A percentile compares a stretch with the other conserved stretches of the same genome.
These are phyloP conservation scores for Ataeniobius toweri DNA, from an alignment of 2,797 vertebrate genomes.

Conservation along the genomic window DNA sequence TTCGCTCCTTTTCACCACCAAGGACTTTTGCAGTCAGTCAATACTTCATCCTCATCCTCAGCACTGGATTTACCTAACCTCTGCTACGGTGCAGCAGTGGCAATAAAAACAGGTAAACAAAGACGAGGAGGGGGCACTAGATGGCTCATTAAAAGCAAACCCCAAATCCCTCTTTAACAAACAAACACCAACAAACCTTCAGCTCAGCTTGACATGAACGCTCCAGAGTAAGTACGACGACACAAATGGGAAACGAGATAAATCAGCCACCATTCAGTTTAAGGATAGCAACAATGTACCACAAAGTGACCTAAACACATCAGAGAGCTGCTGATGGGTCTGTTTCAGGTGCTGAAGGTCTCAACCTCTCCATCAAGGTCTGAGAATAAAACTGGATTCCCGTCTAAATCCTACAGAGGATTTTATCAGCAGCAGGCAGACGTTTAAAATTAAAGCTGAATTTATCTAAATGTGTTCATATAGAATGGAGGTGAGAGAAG, in stretches of 20 bases:
- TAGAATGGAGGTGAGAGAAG: neutral
- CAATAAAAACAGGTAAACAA: constrained; percentile 63
- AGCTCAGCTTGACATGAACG: neutral
- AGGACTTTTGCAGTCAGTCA: constrained; percentile 13
- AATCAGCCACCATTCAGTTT: neutral
- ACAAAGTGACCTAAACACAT: neutral
- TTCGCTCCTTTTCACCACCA: constrained; percentile 12
- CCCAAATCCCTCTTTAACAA: constrained; percentile 1
- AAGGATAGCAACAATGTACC: neutral
- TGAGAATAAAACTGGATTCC: neutral
- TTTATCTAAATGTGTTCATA: constrained; percentile 3
- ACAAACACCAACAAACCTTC: neutral
- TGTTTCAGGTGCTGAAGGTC: neutral
- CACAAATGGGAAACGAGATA: neutral
- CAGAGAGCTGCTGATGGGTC: neutral
- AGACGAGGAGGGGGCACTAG: constrained; percentile 2
- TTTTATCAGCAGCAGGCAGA: constrained; percentile 1
- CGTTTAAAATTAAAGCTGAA: neutral
- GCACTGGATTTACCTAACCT: constrained; percentile 42
- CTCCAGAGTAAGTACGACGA: neutral
- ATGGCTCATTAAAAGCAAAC: constrained; percentile 34
- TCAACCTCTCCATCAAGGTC: neutral
- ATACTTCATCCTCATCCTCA: constrained; percentile 29
- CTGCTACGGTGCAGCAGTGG: constrained; percentile 14
- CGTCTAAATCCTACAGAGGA: neutral